Base-by-base conservation (phyloP, 2,888 invertebrate species). In the Drosophila algonquin region DNA sequence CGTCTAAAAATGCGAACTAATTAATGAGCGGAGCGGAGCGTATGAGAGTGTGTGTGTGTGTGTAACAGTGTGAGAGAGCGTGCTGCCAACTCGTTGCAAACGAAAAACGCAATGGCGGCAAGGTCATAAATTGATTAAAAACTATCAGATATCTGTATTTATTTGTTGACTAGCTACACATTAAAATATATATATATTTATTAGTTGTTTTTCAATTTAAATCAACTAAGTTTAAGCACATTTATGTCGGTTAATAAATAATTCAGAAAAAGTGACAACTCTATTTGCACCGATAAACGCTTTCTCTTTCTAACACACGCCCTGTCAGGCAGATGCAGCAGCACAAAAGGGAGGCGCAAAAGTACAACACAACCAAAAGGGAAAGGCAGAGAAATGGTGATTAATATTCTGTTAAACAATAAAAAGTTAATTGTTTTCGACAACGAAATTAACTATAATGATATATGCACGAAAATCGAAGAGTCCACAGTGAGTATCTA, bases 1-100 rank as follows among this genome's bases (percentile, higher is more conserved):
- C 89, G 87, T 89, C 89, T 84, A 84, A 84, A 84, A 84, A 84
- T 87, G 82, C 85, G 89, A 89, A 87, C 83, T 83, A 83, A 83
- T 89, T 89, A 89, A 89, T 89, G 82, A 82, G 87, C 21, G 21
- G 21, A 21, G 21, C 21, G 21, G 21, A 21, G 21, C 21, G 21
- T 21, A 21, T 21, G 21, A 21, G 21, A 21, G 21, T 21, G 21
- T 21, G 21, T 21, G 21, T 21, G 21, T 21, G 21, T 21, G 21
- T 21, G 21, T 21, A 21, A 21, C 21, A 21, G 79, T 85, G 87
- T 63, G 63, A 74, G 70, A 48, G 67, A 27, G 24, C 4, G 86
- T 30, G 83, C 75, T 82, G 81, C 81, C 81, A 81, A 84, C 87
- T 76, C 55, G 51, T 2, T 45, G 50, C 27, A 57, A 69, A 45